Percentiles rank a stretch among this genome's conserved stretches.
Conservation (phyloP, 1,140 invertebrate genomes). For the Papilio glaucus region DNA sequence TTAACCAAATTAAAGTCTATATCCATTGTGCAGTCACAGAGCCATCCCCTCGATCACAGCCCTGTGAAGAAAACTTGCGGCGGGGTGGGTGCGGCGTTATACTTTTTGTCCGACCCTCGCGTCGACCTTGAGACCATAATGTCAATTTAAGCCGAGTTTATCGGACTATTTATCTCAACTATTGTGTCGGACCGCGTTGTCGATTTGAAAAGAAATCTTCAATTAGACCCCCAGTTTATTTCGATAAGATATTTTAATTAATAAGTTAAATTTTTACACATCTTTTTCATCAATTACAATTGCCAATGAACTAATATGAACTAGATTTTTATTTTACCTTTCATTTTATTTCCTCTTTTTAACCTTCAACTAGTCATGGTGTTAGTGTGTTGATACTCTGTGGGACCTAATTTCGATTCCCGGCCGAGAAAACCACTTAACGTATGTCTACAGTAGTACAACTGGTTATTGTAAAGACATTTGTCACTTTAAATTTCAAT, state of each 20-base stretch:
- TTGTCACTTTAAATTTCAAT: no score
- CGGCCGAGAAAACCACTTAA: no score
- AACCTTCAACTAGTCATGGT: no score
- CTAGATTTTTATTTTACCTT: no score
- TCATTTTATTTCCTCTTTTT: no score
- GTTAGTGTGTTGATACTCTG: no score
- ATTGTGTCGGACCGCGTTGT: background rate
- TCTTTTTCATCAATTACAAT: background rate
- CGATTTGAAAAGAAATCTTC: background rate
- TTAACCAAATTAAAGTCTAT: slow-evolving; percentile 2
- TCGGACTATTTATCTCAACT: background rate
- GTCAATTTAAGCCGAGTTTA: slow-evolving; percentile 5
- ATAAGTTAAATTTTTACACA: background rate
- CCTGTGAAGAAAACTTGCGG: background rate
- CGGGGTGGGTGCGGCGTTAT: background rate
- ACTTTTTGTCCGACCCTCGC: background rate
- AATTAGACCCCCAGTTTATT: background rate
- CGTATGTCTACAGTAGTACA: no score
- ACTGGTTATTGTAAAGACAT: no score
- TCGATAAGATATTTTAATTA: background rate
- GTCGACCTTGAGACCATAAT: background rate
- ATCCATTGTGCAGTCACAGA: background rate
- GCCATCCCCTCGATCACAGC: background rate
- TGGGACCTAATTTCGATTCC: no score
- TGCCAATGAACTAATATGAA: no score